Evolutionary conservation across 1,140 invertebrate genomes (phyloP).

Genomic region (Aricia agestis): DNA sequence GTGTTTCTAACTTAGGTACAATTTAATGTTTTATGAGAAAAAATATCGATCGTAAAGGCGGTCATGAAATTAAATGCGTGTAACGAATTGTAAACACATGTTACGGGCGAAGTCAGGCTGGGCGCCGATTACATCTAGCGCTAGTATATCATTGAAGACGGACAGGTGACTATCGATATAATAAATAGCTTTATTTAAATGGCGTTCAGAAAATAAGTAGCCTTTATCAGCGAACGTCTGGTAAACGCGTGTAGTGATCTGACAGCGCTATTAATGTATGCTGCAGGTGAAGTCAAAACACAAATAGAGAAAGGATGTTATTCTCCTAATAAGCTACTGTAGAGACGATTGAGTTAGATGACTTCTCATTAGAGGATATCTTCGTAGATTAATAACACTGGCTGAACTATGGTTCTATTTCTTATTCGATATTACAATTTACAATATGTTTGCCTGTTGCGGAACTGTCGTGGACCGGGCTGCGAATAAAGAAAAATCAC

Average conservation of each 20-base stretch:
- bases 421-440: too few species aligned
- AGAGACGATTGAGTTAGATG: not conserved
- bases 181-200: constrained; percentile 14
- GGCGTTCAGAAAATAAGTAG: constrained; percentile 8
- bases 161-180: constrained; percentile 10
- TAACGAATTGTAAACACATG: not conserved
- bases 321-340: not conserved
- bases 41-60: not conserved
- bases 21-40: not conserved
- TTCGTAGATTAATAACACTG: not conserved
- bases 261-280: not conserved
- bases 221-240: not conserved
- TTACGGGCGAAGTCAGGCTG: not conserved
- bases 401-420: too few species aligned
- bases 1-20: not conserved
- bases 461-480: too few species aligned
- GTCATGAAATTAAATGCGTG: not conserved
- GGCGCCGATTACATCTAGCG: constrained; percentile 2
- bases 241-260: constrained; percentile 9
- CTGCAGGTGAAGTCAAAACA: not conserved
- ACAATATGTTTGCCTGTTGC: too few species aligned
- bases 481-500: too few species aligned
- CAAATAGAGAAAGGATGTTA: not conserved
- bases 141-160: not conserved
- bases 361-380: not conserved